phyloP scores from a whole-genome alignment of 2,888 invertebrate species.

The Drosophila tanythrix region DNA sequence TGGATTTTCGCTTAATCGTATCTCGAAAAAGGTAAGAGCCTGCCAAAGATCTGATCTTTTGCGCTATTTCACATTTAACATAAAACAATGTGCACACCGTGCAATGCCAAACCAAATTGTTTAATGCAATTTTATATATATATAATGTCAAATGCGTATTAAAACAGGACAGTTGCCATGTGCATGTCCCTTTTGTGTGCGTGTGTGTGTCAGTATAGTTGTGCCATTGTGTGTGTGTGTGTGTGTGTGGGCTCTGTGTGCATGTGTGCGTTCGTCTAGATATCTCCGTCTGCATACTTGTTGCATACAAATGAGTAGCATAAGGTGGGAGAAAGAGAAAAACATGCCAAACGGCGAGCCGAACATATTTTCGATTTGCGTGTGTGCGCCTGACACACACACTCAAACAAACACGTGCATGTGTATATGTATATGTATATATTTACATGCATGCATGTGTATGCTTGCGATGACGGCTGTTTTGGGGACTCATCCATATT shows the following conservation, averaged over 20 bases:
- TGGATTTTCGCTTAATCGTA: slow-evolving; percentile 90
- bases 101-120: slow-evolving; percentile 14
- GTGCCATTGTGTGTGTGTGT: not conserved
- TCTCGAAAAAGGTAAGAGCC: slow-evolving; percentile 89
- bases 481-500: slow-evolving; percentile 52
- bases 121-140: slow-evolving; percentile 2
- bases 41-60: slow-evolving; percentile 25
- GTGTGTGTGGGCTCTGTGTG: slow-evolving; percentile 12
- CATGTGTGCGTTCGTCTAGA: slow-evolving; percentile 33
- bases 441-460: slow-evolving; percentile 28
- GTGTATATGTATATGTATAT: not conserved
- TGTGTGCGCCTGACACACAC: slow-evolving; percentile 56
- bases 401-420: slow-evolving; percentile 1
- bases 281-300: slow-evolving; percentile 69
- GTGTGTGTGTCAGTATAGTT: slow-evolving; percentile 1
- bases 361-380: slow-evolving; percentile 62
- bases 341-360: slow-evolving; percentile 47
- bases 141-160: slow-evolving; percentile 47
- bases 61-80: slow-evolving; percentile 17
- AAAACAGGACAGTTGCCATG: slow-evolving; percentile 47
- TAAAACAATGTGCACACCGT: slow-evolving; percentile 9
- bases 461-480: slow-evolving; percentile 48
- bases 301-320: slow-evolving; percentile 74
- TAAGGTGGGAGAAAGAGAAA: slow-evolving; percentile 47
- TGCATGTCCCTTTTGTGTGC: slow-evolving; percentile 5